Conservation (phyloP, 2,797 vertebrate genomes). For the Austrolebias charrua region DNA sequence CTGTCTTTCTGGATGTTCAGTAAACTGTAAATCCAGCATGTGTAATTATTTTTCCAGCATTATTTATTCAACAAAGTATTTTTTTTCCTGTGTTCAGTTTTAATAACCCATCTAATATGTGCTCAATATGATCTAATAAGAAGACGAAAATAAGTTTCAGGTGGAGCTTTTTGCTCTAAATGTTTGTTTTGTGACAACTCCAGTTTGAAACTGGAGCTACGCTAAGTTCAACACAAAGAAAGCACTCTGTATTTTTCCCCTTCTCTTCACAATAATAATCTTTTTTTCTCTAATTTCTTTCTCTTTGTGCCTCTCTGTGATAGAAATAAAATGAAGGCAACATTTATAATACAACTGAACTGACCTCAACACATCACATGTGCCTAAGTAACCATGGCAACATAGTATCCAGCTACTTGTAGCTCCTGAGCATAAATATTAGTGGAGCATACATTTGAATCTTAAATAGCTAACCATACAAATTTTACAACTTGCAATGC, state of each 20-base stretch:
- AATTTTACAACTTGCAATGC: too few relatives aligned
- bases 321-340: conserved; percentile 14
- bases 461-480: too few relatives aligned
- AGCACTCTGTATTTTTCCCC: neutral
- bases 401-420: neutral
- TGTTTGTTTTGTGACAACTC: neutral
- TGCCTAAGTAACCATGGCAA: conserved; percentile 40
- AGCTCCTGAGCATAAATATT: too few relatives aligned
- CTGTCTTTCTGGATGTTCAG: neutral
- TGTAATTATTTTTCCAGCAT: neutral
- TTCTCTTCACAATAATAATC: conserved; percentile 5
- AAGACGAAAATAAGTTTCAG: neutral
- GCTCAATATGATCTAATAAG: neutral
- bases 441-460: too few relatives aligned
- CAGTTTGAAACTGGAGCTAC: conserved; percentile 17
- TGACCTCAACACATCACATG: conserved; percentile 26
- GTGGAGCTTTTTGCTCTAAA: neutral
- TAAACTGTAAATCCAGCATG: neutral
- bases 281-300: neutral
- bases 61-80: neutral
- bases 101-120: neutral
- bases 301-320: conserved; percentile 3
- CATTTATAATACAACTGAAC: conserved; percentile 36
- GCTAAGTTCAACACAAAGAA: conserved; percentile 2
- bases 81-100: neutral